Base-by-base conservation (phyloP, 2,797 vertebrate genomes). In the Diplodus sargus region DNA sequence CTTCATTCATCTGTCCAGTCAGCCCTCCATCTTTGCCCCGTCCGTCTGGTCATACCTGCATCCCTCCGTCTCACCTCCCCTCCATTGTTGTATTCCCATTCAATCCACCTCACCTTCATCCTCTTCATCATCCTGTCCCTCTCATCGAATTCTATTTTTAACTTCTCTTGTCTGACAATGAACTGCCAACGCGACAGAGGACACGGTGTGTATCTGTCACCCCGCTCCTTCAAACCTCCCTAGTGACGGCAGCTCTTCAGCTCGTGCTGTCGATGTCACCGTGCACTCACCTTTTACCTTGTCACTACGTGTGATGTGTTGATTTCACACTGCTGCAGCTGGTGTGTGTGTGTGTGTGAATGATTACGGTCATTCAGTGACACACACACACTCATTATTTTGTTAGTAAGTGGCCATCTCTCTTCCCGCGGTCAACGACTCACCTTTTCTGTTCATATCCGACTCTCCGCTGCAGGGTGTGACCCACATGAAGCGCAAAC, bases 211-310 rank as follows among this genome's bases (percentile, higher is more conserved):
- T 64, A 58, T 81, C 76, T 78, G 70, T 72, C 70, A 59, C 25
- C 45, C 68, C 6, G 14, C 42, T 73, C 57, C 58, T 72, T 16
- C 70, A 71, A 34, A 56, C 49, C 69, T 72, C 59, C 49, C 60
- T 4, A 49, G 62, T 73, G 82, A 82, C 78, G 49, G 72, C 53
- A 47, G 51, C 64, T 43, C 68, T 61, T 74, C 71, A 71, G 17
- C 79, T 57, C 6, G 15, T 79, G 78, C 76, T 80, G 68, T 85
- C 84, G 68, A 65, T 68, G 76, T 85, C 71, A 79, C 81, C 86
- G 64, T 67, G 69, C 3, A 0, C 66, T 89, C 84, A 87, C 82
- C 87, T 85, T 30, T 82, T 82, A 86, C 85, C 76, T 77, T 81
- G 74, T 87, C 86, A 74, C 82, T 30, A 9, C 71, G 66, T 74